phyloP scores from a whole-genome alignment of 2,797 vertebrate genomes.

The Spondyliosoma cantharus region DNA sequence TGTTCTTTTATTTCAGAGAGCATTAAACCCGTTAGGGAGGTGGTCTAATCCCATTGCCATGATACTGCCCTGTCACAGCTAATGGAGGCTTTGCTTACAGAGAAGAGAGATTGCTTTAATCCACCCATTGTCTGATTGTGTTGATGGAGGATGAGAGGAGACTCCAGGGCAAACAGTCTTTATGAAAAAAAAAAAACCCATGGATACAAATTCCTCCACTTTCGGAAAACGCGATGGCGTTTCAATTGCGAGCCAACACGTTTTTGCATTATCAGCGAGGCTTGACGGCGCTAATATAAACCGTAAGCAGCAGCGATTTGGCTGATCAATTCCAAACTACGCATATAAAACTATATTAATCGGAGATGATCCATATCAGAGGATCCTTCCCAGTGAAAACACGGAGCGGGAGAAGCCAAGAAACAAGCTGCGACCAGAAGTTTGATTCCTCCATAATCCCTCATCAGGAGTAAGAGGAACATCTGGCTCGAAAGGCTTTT shows the following conservation, averaged over 20 bases:
- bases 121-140: conserved; percentile 75
- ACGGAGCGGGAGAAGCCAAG: conserved; percentile 43
- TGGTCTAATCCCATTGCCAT: conserved; percentile 77
- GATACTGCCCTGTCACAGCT: conserved; percentile 71
- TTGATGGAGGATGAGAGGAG: conserved; percentile 64
- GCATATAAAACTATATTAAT: conserved; percentile 17
- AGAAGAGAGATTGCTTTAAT: conserved; percentile 77
- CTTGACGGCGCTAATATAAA: conserved; percentile 9
- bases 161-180: conserved; percentile 47
- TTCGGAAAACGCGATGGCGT: conserved; percentile 29
- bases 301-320: conserved; percentile 4
- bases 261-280: conserved; percentile 11
- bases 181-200: conserved; percentile 33
- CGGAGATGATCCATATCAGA: conserved; percentile 23
- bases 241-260: conserved; percentile 45
- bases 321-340: conserved; percentile 13
- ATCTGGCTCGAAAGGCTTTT: conserved; percentile 84
- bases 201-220: conserved; percentile 33
- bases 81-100: conserved; percentile 72
- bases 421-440: conserved; percentile 65
- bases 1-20: conserved; percentile 76
- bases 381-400: conserved; percentile 16
- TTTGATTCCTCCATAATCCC: conserved; percentile 81
- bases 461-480: conserved; percentile 80
- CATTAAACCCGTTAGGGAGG: conserved; percentile 79